Conservation (phyloP, 2,888 invertebrate species). For the Tachina fera region DNA sequence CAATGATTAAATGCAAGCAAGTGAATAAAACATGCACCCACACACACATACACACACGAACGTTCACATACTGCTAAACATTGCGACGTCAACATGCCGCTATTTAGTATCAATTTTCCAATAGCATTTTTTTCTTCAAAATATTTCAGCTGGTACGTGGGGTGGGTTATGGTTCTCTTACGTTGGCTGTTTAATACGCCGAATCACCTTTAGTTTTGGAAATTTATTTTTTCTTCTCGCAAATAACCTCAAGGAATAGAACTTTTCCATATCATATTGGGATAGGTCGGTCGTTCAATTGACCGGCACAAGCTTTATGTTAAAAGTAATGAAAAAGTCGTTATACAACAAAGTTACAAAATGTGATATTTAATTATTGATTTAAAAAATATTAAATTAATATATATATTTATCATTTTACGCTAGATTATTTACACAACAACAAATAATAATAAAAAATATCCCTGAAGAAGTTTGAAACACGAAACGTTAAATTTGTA, state of each 20-base stretch:
- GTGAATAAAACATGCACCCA: conserved; percentile 8
- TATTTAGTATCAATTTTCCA: conserved; percentile 47
- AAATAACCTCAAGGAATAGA: conserved; percentile 48
- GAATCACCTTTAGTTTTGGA: conserved; percentile 57
- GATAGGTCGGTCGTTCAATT: conserved; percentile 44
- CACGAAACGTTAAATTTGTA: too few relatives aligned
- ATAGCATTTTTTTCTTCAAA: background rate
- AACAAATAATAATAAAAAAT: too few relatives aligned
- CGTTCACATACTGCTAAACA: background rate
- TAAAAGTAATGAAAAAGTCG: background rate
- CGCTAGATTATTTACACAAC: too few relatives aligned
- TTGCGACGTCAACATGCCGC: conserved; percentile 67
- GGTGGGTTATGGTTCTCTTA: conserved; percentile 55
- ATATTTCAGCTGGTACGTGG: conserved; percentile 45
- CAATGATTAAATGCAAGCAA: conserved; percentile 52
- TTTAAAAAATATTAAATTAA: too few relatives aligned
- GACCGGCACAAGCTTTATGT: conserved; percentile 4
- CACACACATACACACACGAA: conserved; percentile 4
- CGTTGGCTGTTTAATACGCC: conserved; percentile 22
- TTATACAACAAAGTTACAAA: background rate
- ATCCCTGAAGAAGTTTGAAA: too few relatives aligned
- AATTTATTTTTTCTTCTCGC: background rate
- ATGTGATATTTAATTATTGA: too few relatives aligned
- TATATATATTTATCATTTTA: too few relatives aligned
- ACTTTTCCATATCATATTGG: conserved; percentile 46